These are phyloP conservation scores for Falco biarmicus DNA, from an alignment of 2,797 vertebrate genomes.

Conservation along the genomic window DNA sequence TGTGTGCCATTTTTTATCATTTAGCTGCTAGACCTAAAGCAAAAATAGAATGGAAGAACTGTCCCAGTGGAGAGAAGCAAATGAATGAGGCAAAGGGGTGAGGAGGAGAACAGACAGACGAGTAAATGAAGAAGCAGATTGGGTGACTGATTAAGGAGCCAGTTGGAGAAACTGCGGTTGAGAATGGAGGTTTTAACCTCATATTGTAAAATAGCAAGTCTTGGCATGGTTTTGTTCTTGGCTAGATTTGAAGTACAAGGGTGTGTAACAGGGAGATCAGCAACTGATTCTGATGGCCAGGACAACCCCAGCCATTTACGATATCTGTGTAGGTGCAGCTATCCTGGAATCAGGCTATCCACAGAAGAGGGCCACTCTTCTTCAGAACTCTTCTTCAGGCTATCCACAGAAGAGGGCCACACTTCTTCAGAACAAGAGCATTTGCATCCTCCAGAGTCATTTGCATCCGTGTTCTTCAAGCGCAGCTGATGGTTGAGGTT, in stretches of 20 bases:
- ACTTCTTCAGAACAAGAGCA: too few species aligned
- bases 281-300: neutral
- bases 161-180: neutral
- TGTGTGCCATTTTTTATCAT: conserved; percentile 67
- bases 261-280: neutral
- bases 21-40: conserved; percentile 30
- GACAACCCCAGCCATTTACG: neutral
- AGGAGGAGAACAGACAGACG: neutral
- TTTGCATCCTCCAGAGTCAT: neutral
- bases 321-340: neutral
- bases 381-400: too few species aligned
- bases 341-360: neutral
- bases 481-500: neutral
- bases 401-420: neutral
- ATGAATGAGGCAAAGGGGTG: neutral
- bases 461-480: neutral
- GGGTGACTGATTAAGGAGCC: neutral
- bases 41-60: conserved; percentile 39
- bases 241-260: neutral
- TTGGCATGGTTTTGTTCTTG: neutral
- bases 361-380: too few species aligned
- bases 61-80: neutral
- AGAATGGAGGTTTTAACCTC: neutral
- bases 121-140: conserved; percentile 18
- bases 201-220: neutral